Base-by-base conservation (phyloP, 2,888 invertebrate species). In the Bugula neritina region DNA sequence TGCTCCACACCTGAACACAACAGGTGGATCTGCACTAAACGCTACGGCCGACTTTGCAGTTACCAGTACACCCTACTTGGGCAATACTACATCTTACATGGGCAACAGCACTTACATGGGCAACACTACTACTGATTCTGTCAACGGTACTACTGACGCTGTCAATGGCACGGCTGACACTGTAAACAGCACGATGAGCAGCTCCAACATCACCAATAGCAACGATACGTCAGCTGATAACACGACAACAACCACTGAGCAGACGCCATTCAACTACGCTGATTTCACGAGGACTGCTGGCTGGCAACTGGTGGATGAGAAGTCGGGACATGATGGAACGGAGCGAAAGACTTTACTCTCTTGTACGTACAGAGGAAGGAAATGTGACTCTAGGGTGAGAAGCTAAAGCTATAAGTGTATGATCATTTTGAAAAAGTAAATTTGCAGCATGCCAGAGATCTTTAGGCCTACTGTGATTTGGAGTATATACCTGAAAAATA, bases 351-450 rank as follows among this genome's bases (percentile, higher is more conserved):
- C 63, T n/a, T 31, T 63, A 5, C 63, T 63, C 13, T 63, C 63
- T 10, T 63, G 63, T n/a, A 63, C 63, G 5, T 63, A 29, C n/a
- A 63, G 63, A 34, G 34, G 63, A 21, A 21, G 27, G 31, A 63
- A 63, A n/a, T 63, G 63, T n/a, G 63, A 63, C 31, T 63, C 63
- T 10, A 21, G 63, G 31, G 63, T 63, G 63, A 63, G 63, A 2
- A 13, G 17, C 25, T 57, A n/a, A n/a, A n/a, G n/a, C n/a, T n/a
- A n/a, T n/a, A n/a, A n/a, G n/a, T n/a, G n/a, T n/a, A n/a, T n/a
- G n/a, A n/a, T n/a, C n/a, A n/a, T n/a, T n/a, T n/a, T n/a, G n/a
- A n/a, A n/a, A n/a, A n/a, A n/a, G n/a, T n/a, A n/a, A n/a, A n/a
- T n/a, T n/a, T n/a, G n/a, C n/a, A n/a, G n/a, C n/a, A n/a, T n/a